Base-by-base conservation (phyloP, 1,140 invertebrate genomes). In the Trichonephila inaurata region DNA sequence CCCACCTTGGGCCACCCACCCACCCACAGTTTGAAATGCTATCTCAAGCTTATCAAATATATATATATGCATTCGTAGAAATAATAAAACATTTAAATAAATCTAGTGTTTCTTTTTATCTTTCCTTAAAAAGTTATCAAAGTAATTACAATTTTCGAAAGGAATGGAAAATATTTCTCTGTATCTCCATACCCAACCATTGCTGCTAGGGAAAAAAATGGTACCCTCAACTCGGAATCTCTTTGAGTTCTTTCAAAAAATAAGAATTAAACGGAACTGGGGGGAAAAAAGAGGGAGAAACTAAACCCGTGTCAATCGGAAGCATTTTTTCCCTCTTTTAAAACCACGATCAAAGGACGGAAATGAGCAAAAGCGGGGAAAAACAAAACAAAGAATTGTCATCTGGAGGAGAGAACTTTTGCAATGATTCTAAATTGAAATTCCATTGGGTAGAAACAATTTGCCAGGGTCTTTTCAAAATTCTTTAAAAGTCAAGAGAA, bases 351-450 rank as follows among this genome's bases (percentile, higher is more conserved):
- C 69, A 81, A 60, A 81, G 72, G 28, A 81, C 89, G 89, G 28
- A 28, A 90, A 90, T 90, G 89, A 90, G 51, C 40, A 90, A 90
- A 28, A 90, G 69, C 18, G 51, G 40, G 24, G 40, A 88, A 51
- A 60, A 88, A 40, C 18, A 64, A 64, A 64, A 64, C 28, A 28
- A 28, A 88, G 61, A 64, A 88, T 88, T 44, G 81, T 77, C 77
- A 91, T 83, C 33, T 72, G 51, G 24, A 77, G 69, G 81, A 64
- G 69, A 33, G 69, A 77, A 77, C 69, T 77, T 77, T 83, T 83
- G 90, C 90, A 91, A 91, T 91, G 90, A 91, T 64, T 91, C 90
- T 85, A 91, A 91, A 91, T 91, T 91, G 90, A 91, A 91, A 91
- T 91, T 91, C 90, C 90, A 91, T 91, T 91, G 90, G 81, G 28